Percentiles rank a stretch among this genome's conserved stretches.
Evolutionary conservation across 53 echinoderm and acorn worm species (phyloP).

Genomic region (Glandiceps talaboti): DNA sequence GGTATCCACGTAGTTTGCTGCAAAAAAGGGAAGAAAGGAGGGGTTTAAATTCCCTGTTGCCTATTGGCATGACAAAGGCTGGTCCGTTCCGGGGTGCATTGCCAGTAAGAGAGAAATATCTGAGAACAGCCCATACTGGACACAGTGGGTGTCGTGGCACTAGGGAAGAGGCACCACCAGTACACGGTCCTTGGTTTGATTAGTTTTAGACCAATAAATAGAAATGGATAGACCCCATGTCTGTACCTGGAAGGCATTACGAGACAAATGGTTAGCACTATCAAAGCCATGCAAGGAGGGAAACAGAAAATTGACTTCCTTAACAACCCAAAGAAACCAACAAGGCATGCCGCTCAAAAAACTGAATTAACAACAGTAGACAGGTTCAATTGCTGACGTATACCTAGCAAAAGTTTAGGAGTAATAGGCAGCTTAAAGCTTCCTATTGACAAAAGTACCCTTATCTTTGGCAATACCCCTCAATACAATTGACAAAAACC

Average conservation of each 20-base stretch:
- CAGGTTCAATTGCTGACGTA: neutral
- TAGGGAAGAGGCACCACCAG: neutral
- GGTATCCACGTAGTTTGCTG: too few species aligned
- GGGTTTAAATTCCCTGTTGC: too few species aligned
- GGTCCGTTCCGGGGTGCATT: neutral
- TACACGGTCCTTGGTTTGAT: neutral
- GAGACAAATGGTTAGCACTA: neutral
- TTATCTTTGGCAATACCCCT: neutral
- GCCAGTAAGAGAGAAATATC: neutral
- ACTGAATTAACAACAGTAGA: neutral
- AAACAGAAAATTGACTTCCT: slow-evolving; percentile 2
- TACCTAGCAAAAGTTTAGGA: neutral
- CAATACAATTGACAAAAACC: neutral
- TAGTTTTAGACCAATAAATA: neutral
- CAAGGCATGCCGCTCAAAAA: neutral
- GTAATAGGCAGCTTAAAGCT: neutral
- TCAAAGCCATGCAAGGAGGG: neutral
- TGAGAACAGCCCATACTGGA: neutral
- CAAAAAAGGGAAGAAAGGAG: too few species aligned
- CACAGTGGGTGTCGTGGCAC: neutral
- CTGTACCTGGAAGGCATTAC: neutral
- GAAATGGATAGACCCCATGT: neutral
- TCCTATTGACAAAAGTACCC: neutral
- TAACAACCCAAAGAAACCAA: neutral
- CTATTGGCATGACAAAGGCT: neutral